phyloP scores from a whole-genome alignment of 53 echinoderm and acorn worm species.

The Paracentrotus lividus region DNA sequence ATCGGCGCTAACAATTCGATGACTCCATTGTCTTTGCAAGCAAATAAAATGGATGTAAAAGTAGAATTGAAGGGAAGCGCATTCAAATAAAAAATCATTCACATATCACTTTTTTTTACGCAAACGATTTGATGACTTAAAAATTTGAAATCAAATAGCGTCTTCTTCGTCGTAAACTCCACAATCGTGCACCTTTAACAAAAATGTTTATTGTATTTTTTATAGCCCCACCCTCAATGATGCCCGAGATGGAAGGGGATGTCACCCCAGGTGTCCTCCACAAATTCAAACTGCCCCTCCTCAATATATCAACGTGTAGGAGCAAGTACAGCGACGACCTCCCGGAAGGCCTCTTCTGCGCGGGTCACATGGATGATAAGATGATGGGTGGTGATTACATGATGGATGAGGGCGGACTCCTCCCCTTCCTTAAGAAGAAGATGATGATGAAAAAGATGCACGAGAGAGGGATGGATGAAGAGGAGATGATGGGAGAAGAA shows the following conservation, averaged over 20 bases:
- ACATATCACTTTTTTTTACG: too few relatives aligned
- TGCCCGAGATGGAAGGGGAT: conserved; percentile 40
- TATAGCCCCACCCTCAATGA: not conserved
- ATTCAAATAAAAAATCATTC: too few relatives aligned
- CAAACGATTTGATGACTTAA: too few relatives aligned
- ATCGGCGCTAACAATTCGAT: too few relatives aligned
- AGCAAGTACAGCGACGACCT: not conserved
- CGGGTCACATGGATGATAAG: conserved; percentile 2
- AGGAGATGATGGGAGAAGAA: not conserved
- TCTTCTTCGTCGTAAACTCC: too few relatives aligned
- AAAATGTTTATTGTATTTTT: not conserved
- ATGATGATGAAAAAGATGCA: conserved; percentile 45
- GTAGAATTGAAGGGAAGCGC: too few relatives aligned
- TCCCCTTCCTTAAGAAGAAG: conserved; percentile 52
- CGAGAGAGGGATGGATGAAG: conserved; percentile 18
- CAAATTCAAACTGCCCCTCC: conserved; percentile 51
- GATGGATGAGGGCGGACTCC: conserved; percentile 39
- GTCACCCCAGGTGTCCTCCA: conserved; percentile 42
- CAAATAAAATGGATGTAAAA: too few relatives aligned
- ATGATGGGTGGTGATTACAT: not conserved
- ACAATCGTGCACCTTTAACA: too few relatives aligned
- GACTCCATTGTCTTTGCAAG: too few relatives aligned
- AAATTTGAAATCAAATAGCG: too few relatives aligned
- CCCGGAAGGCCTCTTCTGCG: conserved; percentile 36
- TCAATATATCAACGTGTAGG: not conserved